phyloP scores from a whole-genome alignment of 2,888 invertebrate species.

The Smittia sp. region DNA sequence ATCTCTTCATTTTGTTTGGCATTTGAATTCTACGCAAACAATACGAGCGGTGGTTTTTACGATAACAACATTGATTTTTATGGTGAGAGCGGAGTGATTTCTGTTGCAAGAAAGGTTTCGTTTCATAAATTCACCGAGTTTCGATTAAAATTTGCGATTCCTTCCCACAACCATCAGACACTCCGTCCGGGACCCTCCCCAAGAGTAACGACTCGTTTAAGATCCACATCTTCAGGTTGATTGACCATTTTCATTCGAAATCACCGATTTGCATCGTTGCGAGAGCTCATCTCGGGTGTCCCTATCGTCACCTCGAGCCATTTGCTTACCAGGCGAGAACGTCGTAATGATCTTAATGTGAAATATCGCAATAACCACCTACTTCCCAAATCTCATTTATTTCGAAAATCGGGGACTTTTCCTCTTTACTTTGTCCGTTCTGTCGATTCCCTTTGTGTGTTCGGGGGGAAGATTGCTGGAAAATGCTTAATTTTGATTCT shows the following conservation, averaged over 20 bases:
- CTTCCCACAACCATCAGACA: background rate
- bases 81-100: background rate
- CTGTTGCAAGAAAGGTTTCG: background rate
- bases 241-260: conserved; percentile 21
- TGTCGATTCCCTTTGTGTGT: background rate
- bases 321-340: conserved; percentile 23
- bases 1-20: conserved; percentile 20
- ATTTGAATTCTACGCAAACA: background rate
- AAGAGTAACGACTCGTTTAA: background rate
- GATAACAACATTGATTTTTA: conserved; percentile 2
- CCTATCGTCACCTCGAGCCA: background rate
- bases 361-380: conserved; percentile 37
- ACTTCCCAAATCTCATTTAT: conserved; percentile 37
- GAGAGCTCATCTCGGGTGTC: background rate
- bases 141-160: background rate
- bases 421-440: background rate
- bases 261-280: background rate
- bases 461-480: background rate
- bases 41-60: no score
- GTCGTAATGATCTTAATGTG: conserved; percentile 22
- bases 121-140: background rate
- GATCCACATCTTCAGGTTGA: conserved; percentile 20
- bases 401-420: conserved; percentile 5
- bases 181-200: background rate
- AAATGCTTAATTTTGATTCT: conserved; percentile 12